These are phyloP conservation scores for Hydractinia echinata DNA, from an alignment of 30 jellyfish, hydroid and myxozoan genomes.

Conservation along the genomic window DNA sequence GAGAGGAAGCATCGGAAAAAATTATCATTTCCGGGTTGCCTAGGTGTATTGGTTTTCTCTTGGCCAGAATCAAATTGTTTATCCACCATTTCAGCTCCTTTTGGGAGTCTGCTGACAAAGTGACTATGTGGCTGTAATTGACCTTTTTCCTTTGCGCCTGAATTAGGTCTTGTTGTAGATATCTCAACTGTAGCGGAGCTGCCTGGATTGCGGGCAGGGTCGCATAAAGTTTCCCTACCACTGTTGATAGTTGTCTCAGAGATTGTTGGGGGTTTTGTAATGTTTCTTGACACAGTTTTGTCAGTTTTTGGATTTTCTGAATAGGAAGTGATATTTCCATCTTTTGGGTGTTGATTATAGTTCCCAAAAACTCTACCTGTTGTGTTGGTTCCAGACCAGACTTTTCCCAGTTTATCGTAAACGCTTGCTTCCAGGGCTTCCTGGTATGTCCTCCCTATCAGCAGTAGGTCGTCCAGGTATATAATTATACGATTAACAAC, in stretches of 20 bases:
- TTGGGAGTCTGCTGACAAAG: not conserved
- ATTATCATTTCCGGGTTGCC: slow-evolving; percentile 6
- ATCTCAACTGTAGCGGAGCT: not conserved
- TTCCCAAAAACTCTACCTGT: not conserved
- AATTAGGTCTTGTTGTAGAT: not conserved
- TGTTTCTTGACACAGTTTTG: slow-evolving; percentile 10
- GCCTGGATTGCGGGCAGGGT: too few species aligned
- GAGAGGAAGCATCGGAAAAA: slow-evolving; percentile 1
- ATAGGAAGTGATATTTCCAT: not conserved
- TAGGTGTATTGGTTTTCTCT: not conserved
- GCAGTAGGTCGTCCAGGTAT: not conserved
- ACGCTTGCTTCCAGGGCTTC: not conserved
- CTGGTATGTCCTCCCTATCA: not conserved
- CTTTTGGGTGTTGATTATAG: not conserved
- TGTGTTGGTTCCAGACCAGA: not conserved
- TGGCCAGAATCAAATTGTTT: not conserved
- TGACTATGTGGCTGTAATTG: not conserved
- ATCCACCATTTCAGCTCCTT: slow-evolving; percentile 17
- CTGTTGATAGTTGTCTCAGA: not conserved
- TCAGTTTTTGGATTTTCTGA: not conserved
- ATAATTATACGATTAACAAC: too few species aligned
- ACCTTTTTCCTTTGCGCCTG: not conserved
- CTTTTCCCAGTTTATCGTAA: not conserved
- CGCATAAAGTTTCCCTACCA: not conserved
- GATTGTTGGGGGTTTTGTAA: not conserved